phyloP scores from a whole-genome alignment of 2,888 invertebrate species.

The Salpingus planirostris region DNA sequence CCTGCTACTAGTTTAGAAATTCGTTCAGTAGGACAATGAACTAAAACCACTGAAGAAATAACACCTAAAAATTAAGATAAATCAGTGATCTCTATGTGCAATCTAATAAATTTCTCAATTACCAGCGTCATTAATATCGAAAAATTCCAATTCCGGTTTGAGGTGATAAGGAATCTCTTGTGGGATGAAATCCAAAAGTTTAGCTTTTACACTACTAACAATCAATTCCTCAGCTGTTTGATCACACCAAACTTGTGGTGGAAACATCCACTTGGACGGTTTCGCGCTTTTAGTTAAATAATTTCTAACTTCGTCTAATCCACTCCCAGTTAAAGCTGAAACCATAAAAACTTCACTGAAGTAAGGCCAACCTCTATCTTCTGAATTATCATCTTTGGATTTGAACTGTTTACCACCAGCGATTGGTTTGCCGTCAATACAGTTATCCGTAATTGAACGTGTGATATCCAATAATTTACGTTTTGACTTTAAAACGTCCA shows the following conservation, averaged over 20 bases:
- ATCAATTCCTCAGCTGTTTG: conserved; percentile 62
- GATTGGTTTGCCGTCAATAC: conserved; percentile 31
- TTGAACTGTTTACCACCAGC: conserved; percentile 13
- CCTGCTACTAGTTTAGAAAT: conserved; percentile 61
- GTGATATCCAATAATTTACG: conserved; percentile 65
- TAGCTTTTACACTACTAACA: conserved; percentile 68
- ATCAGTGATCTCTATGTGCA: background rate
- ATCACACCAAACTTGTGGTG: conserved; percentile 61
- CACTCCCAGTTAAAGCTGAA: conserved; percentile 67
- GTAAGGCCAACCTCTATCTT: conserved; percentile 53
- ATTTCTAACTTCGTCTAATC: conserved; percentile 39
- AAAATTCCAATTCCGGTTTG: conserved; percentile 56
- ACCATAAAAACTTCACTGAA: conserved; percentile 87
- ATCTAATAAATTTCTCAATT: conserved; percentile 8
- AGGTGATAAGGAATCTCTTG: conserved; percentile 82
- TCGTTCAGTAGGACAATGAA: conserved; percentile 52
- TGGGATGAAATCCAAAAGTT: conserved; percentile 71
- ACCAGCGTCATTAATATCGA: conserved; percentile 50
- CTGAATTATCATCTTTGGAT: conserved; percentile 16
- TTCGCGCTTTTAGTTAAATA: conserved; percentile 61
- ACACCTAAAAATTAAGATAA: conserved; percentile 35
- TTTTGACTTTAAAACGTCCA: conserved; percentile 63
- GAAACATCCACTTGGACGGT: conserved; percentile 58
- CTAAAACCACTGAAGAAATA: conserved; percentile 25
- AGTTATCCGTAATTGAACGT: conserved; percentile 54